Percentiles rank a stretch among this genome's conserved stretches.
phyloP scores from a whole-genome alignment of 2,888 invertebrate genomes.

The Lumbricus terrestris region DNA sequence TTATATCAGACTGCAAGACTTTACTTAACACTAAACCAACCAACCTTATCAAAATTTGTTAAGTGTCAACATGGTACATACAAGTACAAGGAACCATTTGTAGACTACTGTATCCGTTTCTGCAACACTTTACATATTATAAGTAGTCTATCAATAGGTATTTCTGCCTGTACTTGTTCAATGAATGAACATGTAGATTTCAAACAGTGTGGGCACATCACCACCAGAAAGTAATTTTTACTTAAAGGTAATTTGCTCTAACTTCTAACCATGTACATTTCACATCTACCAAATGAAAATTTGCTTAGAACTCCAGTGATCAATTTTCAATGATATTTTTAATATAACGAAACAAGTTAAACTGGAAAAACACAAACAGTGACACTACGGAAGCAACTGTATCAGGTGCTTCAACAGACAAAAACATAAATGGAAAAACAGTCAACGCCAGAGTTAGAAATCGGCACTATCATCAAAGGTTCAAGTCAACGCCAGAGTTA shows the following conservation, averaged over 20 bases:
- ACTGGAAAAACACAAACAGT: background rate
- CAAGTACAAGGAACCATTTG: background rate
- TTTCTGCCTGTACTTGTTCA: too few relatives aligned
- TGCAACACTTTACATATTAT: too few relatives aligned
- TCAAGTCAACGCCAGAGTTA: conserved; percentile 3
- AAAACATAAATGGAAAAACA: background rate
- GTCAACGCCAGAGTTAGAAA: background rate
- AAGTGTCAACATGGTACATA: background rate
- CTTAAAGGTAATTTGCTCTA: background rate
- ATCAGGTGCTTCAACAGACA: background rate
- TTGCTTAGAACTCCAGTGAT: background rate
- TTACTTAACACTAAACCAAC: background rate
- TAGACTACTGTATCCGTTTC: background rate
- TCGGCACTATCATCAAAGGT: background rate
- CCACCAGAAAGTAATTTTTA: background rate
- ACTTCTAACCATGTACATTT: too few relatives aligned
- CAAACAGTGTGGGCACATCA: background rate
- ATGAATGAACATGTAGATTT: background rate
- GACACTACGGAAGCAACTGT: background rate
- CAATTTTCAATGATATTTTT: background rate
- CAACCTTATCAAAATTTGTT: background rate
- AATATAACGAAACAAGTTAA: background rate
- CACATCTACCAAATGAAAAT: background rate
- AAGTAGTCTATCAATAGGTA: too few relatives aligned
- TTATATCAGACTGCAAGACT: background rate